These are phyloP conservation scores for Astropecten irregularis DNA, from an alignment of 53 echinoderm and acorn worm genomes.

Conservation along the genomic window DNA sequence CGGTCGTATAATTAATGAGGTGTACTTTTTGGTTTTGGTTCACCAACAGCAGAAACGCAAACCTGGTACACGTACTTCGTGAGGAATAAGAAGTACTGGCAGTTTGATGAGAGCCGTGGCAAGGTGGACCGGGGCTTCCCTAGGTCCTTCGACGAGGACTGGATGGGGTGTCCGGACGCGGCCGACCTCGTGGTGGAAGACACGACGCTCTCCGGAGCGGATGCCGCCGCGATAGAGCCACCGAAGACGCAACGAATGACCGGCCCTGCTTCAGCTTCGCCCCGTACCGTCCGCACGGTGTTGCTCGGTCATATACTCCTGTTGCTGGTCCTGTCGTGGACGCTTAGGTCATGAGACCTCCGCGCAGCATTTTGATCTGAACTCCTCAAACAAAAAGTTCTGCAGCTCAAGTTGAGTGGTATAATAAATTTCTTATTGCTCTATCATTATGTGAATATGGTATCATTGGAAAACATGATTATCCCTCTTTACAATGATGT, in stretches of 20 bases:
- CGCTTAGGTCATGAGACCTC: no score
- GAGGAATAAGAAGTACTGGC: constrained; percentile 83
- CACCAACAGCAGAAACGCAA: constrained; percentile 21
- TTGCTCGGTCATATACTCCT: not conserved
- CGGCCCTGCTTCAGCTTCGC: constrained; percentile 2
- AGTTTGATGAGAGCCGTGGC: constrained; percentile 79
- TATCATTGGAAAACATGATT: no score
- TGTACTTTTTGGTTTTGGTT: no score
- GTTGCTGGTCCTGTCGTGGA: not conserved
- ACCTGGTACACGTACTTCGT: constrained; percentile 89
- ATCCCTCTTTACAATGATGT: no score
- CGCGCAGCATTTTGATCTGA: no score
- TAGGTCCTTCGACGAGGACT: constrained; percentile 80
- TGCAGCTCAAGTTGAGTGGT: no score
- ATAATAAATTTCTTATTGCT: no score
- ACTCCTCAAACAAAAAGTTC: no score
- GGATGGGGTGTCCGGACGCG: constrained; percentile 76
- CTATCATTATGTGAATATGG: no score
- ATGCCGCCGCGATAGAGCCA: constrained; percentile 5
- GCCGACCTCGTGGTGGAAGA: not conserved
- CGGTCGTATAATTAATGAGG: no score
- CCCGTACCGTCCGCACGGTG: not conserved
- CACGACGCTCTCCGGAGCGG: not conserved
- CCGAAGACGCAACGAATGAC: constrained; percentile 13
- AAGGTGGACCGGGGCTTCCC: constrained; percentile 85